These are phyloP conservation scores for Melopsittacus undulatus DNA, from an alignment of 2,797 vertebrate species.

Conservation along the genomic window DNA sequence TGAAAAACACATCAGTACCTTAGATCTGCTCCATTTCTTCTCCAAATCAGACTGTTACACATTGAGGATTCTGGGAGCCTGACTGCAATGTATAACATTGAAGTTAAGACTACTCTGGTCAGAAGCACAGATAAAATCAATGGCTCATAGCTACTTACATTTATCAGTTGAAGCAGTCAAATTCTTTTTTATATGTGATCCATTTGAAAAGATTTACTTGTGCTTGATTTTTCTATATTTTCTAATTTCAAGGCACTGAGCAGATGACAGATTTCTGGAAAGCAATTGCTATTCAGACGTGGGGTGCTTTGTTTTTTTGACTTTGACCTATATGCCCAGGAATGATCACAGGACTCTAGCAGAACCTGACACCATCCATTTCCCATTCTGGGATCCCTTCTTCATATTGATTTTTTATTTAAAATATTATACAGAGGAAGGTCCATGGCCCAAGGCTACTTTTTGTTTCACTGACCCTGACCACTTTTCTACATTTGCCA, in stretches of 20 bases:
- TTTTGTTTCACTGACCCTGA: slow-evolving; percentile 9
- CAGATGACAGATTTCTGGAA: background rate
- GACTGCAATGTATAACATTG: background rate
- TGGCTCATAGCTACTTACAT: background rate
- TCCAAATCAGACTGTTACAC: background rate
- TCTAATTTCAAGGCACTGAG: background rate
- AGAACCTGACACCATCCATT: background rate
- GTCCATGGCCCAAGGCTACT: background rate
- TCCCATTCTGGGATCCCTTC: background rate
- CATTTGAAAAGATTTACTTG: background rate
- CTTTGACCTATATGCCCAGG: background rate
- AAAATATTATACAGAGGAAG: background rate
- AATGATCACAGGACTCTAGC: background rate
- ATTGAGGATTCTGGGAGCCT: background rate
- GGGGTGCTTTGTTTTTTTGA: background rate
- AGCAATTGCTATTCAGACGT: background rate
- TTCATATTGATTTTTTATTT: background rate
- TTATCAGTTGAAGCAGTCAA: background rate
- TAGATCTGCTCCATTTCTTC: background rate
- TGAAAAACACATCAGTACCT: background rate
- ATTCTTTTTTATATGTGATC: background rate
- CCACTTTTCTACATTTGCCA: background rate
- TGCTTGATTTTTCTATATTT: background rate
- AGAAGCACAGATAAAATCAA: slow-evolving; percentile 4
- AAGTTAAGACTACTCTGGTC: background rate